Base-by-base conservation (phyloP, 2,797 vertebrate genomes). In the Channa striata region DNA sequence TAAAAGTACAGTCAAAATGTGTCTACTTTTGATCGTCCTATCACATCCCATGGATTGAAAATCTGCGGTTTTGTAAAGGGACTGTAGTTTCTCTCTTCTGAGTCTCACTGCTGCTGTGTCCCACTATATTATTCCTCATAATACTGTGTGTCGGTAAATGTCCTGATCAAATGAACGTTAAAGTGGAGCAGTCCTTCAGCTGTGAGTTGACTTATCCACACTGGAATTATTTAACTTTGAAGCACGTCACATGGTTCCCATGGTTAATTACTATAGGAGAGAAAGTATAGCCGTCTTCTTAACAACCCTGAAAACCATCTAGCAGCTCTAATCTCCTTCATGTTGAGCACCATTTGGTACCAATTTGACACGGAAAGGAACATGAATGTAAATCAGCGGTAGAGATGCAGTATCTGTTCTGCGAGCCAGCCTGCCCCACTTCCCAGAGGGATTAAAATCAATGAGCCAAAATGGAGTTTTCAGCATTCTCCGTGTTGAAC, bases 401-500 rank as follows among this genome's bases (percentile, higher is more conserved):
- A 71, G 39, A 10, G 50, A 49, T 36, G 71, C 43, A 34, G 65
- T 16, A 57, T 47, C 36, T 25, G 17, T 11, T 59, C 44, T 10
- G n/a, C 16, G 50, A 1, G 34, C 23, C 0, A 6, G 34, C 20
- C 46, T 20, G 20, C 59, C 36, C 30, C 13, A 6, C 46, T 5
- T 52, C 43, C 56, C 40, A 0, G 0, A 43, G 39, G 68, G 42
- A 2, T 6, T 64, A 51, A 62, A 74, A 86, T 78, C 82, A 83
- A 78, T 67, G 72, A 71, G 77, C 71, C 43, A 64, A 72, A 82
- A 68, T 67, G 44, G 62, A 69, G 71, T 59, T 68, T 76, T 86
- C 72, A 82, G 80, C 70, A 13, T 59, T 68, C 39, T 59, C 34
- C 37, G 47, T 39, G 67, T 47, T 21, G 23, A 72, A 69, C 50